Base-by-base conservation (phyloP, 1,140 invertebrate species). In the Drosophila ohnishii region DNA sequence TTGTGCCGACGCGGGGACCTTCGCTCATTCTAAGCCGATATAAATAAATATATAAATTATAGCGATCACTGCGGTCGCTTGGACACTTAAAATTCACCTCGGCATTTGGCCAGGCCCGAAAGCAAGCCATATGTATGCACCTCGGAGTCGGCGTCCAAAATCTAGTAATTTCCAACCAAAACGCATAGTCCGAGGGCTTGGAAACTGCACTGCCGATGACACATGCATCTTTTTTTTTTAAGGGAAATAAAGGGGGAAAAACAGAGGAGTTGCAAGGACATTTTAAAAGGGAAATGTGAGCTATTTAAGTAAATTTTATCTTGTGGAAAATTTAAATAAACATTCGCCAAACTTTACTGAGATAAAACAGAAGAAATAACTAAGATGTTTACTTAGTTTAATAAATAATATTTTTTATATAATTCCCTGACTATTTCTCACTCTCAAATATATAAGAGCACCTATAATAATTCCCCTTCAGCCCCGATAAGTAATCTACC, bases 51-150 rank as follows among this genome's bases (percentile, higher is more conserved):
- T 64, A 47, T 50, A 55, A 55, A 25, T 55, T 55, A 55, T 55
- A 37, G 51, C 51, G 25, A 30, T 39, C 5, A 5, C 11, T 39
- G 5, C 25, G 45, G 22, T 47, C 13, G 58, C 60, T 64, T 40
- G 40, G n/a, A 22, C 53, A 73, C 60, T 82, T 83, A 83, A 81
- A 80, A 85, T 85, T 78, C 81, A 86, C 60, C 60, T 62, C 66
- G 66, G 69, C 81, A 80, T 60, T 51, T 63, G 71, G 42, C 42
- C 30, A 40, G 35, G 22, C 34, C 57, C 60, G 35, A 56, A 75
- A 76, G 53, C 58, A 76, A 47, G 75, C 57, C 51, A 80, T 83
- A 75, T 69, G 59, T 83, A 76, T 85, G 77, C 81, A 75, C 13
- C 64, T 57, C 39, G 39, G 32, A 22, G 14, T 42, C 28, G 37